Evolutionary conservation across 2,113 vertebrate genomes (phyloP), one percentile per base, ranked within the genome.

Genomic region (Montifringilla adamsi): DNA sequence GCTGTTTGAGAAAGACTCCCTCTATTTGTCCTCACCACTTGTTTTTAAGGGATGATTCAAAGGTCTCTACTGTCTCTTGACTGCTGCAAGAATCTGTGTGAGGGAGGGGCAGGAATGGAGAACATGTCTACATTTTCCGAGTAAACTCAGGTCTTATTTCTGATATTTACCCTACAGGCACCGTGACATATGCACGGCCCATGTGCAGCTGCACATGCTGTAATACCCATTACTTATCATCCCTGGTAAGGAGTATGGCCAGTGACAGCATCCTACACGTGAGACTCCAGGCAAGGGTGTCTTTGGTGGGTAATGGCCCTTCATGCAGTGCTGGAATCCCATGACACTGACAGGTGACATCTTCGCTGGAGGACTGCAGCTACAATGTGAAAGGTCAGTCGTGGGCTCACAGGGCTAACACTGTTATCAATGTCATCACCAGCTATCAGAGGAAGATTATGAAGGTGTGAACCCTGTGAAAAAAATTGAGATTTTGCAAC

Each of bases 41-140:
- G 31, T 90, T 95, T 95, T 90, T 46, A 84, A 85, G 73, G 33
- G n/a, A 52, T 90, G 55, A 52, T 50, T 95, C 68, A 89, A 74
- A 73, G 68, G 69, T 89, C 80, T 77, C 15, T 43, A 20, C 58
- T 52, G 20, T 19, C 22, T 80, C 63, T 66, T 80, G 59, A 77
- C 26, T 21, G 30, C 56, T 78, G 73, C 44, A 89, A 78, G 44
- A 62, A 59, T 14, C 19, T 27, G 3, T 49, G 44, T 52, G 44
- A 86, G 30, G 15, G 27, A 77, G 19, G 8, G 16, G 18, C 23
- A 73, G 47, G 19, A 58, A 70, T 35, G 19, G 39, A 62, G 56
- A 85, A 52, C 13, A n/a, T 0, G 1, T 10, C 39, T 35, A 21
- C n/a, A 70, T 83, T 77, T 80, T 80, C n/a, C 10, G 15, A 37